These are phyloP conservation scores for Resseliella maxima DNA, from an alignment of 2,888 invertebrate species.

Conservation along the genomic window DNA sequence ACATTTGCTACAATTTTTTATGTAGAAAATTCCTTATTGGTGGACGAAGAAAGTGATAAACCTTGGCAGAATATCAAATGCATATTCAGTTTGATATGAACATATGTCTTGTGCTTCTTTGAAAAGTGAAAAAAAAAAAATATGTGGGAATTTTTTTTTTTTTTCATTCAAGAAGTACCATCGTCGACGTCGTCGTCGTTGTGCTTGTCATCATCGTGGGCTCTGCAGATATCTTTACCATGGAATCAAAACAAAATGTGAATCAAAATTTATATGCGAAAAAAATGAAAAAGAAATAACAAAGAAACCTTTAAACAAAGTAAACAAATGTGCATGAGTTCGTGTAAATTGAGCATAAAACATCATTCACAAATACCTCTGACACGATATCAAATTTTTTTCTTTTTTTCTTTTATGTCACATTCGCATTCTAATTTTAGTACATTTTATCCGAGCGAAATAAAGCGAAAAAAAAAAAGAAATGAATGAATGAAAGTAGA, in stretches of 20 bases:
- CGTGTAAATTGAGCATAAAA: constrained; percentile 21
- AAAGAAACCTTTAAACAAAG: background rate
- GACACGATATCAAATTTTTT: constrained; percentile 27
- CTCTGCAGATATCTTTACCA: background rate
- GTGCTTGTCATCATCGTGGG: too few species aligned
- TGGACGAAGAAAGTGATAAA: constrained; percentile 17
- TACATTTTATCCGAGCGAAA: background rate
- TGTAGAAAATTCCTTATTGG: background rate
- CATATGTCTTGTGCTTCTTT: background rate
- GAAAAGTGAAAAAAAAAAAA: too few species aligned
- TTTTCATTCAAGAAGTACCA: background rate
- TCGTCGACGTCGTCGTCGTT: background rate
- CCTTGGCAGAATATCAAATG: constrained; percentile 1
- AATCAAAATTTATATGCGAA: background rate
- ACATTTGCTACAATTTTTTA: background rate
- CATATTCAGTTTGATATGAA: background rate
- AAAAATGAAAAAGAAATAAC: background rate
- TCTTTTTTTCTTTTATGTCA: constrained; percentile 6
- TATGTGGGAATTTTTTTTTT: background rate
- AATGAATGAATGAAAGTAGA: too few species aligned
- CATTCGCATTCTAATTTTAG: constrained; percentile 3
- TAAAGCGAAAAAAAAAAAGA: too few species aligned
- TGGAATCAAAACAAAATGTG: background rate
- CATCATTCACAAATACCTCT: constrained; percentile 22
- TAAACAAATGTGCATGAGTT: constrained; percentile 33